These are phyloP conservation scores for Cydia fagiglandana DNA, from an alignment of 1,140 invertebrate species.

Conservation along the genomic window DNA sequence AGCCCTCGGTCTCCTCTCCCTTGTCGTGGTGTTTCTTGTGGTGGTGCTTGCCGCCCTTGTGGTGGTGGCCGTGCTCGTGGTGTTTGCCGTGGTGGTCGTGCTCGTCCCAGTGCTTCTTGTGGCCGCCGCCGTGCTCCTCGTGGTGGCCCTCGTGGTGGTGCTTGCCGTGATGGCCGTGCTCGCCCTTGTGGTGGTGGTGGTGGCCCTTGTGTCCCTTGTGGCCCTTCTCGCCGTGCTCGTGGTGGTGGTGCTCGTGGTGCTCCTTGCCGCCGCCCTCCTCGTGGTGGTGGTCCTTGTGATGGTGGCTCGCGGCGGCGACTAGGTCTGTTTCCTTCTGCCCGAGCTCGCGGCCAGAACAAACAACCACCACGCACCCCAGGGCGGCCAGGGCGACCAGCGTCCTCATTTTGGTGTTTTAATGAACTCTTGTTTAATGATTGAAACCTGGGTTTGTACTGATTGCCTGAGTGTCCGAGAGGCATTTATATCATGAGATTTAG, in stretches of 20 bases:
- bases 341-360: slow-evolving; percentile 59
- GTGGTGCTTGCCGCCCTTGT: slow-evolving; percentile 82
- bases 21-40: slow-evolving; percentile 83
- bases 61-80: slow-evolving; percentile 83
- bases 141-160: slow-evolving; percentile 83
- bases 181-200: slow-evolving; percentile 83
- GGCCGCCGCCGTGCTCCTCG: slow-evolving; percentile 82
- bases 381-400: slow-evolving; percentile 65
- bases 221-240: slow-evolving; percentile 79
- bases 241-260: slow-evolving; percentile 79
- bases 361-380: slow-evolving; percentile 58
- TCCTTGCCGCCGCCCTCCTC: slow-evolving; percentile 79
- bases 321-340: slow-evolving; percentile 64
- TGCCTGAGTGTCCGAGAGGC: slow-evolving; percentile 49
- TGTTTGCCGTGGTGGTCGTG: slow-evolving; percentile 85
- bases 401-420: slow-evolving; percentile 56
- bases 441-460: slow-evolving; percentile 62
- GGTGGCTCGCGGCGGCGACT: slow-evolving; percentile 74
- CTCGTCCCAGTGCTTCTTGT: slow-evolving; percentile 84
- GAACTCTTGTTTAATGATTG: slow-evolving; percentile 57
- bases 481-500: slow-evolving; percentile 70
- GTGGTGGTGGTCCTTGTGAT: slow-evolving; percentile 73
- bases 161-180: slow-evolving; percentile 84
- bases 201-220: slow-evolving; percentile 81
- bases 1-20: slow-evolving; percentile 82